These are phyloP conservation scores for Yponomeuta malinellus DNA, from an alignment of 2,888 invertebrate genomes.

Conservation along the genomic window DNA sequence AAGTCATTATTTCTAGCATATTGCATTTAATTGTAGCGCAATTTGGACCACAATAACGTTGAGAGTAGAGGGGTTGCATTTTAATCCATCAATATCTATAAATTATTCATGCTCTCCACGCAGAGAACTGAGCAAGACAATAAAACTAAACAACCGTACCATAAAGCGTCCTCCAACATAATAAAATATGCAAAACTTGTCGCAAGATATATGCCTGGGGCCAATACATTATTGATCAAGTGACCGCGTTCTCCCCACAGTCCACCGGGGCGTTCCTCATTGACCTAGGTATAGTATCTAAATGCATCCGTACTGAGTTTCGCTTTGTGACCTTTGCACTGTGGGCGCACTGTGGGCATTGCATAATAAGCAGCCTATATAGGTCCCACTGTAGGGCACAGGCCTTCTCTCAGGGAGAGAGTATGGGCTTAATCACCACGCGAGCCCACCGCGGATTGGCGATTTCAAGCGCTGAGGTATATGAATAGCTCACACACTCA, in stretches of 20 bases:
- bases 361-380: no score
- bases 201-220: conserved; percentile 37
- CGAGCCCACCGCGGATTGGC: no score
- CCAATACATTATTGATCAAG: conserved; percentile 52
- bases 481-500: no score
- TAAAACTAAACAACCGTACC: conserved; percentile 17
- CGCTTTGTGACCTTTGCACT: no score
- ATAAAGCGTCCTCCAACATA: conserved; percentile 12
- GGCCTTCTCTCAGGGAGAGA: no score
- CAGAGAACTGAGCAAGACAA: conserved; percentile 24
- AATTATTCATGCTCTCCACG: conserved; percentile 23
- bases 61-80: neutral
- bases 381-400: no score
- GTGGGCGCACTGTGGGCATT: no score
- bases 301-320: neutral
- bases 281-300: neutral
- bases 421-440: no score
- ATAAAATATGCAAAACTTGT: conserved; percentile 25
- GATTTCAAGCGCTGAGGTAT: no score
- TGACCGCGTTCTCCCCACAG: conserved; percentile 38
- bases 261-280: neutral
- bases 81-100: conserved; percentile 22
- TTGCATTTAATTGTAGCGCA: no score
- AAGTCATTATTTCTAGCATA: no score
- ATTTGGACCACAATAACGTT: no score